These are phyloP conservation scores for Exephanes ischioxanthus DNA, from an alignment of 2,888 invertebrate genomes.

Conservation along the genomic window DNA sequence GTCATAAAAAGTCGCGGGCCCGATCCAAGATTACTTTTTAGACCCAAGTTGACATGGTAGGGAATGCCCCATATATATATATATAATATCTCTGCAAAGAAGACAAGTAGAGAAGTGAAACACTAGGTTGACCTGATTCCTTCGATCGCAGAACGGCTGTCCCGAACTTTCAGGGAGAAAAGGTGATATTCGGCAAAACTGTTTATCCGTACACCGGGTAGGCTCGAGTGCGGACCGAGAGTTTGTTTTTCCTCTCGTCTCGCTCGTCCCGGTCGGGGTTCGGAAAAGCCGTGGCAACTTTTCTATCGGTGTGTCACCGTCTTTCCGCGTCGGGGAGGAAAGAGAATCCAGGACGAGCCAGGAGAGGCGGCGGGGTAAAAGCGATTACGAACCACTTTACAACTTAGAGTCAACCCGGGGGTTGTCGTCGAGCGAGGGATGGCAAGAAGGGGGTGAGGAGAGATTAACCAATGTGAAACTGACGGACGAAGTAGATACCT, in stretches of 20 bases:
- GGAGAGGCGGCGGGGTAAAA: constrained; percentile 24
- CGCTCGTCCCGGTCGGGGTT: background rate
- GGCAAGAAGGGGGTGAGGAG: background rate
- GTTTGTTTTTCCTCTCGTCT: constrained; percentile 18
- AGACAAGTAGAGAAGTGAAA: constrained; percentile 1
- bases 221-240: background rate
- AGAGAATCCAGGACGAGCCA: constrained; percentile 8
- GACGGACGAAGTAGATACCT: constrained; percentile 1
- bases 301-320: constrained; percentile 35
- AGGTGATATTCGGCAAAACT: background rate
- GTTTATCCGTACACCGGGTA: constrained; percentile 27
- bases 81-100: background rate
- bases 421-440: background rate
- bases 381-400: constrained; percentile 55
- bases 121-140: constrained; percentile 22
- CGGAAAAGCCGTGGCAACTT: constrained; percentile 32
- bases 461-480: constrained; percentile 23
- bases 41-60: no score
- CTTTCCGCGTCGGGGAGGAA: constrained; percentile 8
- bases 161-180: background rate
- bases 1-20: no score
- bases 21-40: no score
- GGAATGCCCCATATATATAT: background rate
- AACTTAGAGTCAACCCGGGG: constrained; percentile 52
- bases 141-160: constrained; percentile 28